Base-by-base conservation (phyloP, 92 coral and sea anemone genomes). In the Bergia puertoricense region DNA sequence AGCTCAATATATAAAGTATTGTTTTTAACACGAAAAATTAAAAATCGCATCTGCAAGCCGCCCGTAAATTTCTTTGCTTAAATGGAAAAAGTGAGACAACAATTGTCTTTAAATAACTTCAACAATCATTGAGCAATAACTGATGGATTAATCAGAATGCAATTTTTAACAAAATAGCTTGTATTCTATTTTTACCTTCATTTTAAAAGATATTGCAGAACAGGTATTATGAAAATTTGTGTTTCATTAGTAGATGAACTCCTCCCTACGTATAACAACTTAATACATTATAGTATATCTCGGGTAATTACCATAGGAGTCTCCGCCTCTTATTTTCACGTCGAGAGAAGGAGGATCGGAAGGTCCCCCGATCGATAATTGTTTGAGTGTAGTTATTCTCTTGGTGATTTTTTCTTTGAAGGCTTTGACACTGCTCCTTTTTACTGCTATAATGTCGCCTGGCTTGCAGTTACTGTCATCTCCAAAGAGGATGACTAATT, bases 401-500 rank as follows among this genome's bases (percentile, higher is more conserved):
- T 84, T 69, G 79, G 87, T 84, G 11, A 84, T n/a, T 30, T 38
- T 73, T 39, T 84, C 46, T 1, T 8, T 6, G 40, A 46, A 71
- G 3, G 87, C 44, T 65, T 77, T 76, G 14, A 88, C 43, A 22
- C 85, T 77, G 76, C 62, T 30, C 38, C 40, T 23, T 41, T n/a
- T 88, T n/a, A 82, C 69, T 22, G 6, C 51, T 14, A 88, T 22
- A 2, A 14, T n/a, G 13, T 81, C 88, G 14, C 72, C 81, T 30
- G 93, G 85, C 2, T 36, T 69, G 13, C 89, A 74, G 41, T 81
- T 46, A n/a, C 88, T 82, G 1, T 86, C 77, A 2, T 69, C 88
- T 65, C 74, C 79, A 41, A 91, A 77, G 14, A 9, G 2, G 51
- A 87, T 77, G 36, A 76, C 38, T 72, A 91, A 37, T 8, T 2